phyloP scores from a whole-genome alignment of 64 coral and sea anemone species.

The Anthopleura sola region DNA sequence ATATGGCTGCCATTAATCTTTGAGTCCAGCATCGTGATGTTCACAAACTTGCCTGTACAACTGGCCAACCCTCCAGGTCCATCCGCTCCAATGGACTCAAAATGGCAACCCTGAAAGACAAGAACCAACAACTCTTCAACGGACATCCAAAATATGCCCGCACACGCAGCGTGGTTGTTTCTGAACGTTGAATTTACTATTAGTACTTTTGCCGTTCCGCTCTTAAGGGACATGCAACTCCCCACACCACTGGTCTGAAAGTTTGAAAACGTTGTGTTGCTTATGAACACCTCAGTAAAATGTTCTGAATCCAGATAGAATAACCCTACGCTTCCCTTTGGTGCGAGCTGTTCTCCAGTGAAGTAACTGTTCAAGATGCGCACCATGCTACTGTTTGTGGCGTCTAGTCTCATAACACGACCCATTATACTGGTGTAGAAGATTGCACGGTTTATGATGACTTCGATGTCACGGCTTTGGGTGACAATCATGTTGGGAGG shows the following conservation, averaged over 20 bases:
- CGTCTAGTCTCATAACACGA: not conserved
- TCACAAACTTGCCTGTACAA: not conserved
- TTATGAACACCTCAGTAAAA: not conserved
- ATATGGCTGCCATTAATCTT: not conserved
- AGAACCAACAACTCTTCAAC: not conserved
- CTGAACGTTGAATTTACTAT: not conserved
- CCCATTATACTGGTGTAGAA: not conserved
- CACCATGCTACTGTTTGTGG: not conserved
- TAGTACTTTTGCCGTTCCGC: not conserved
- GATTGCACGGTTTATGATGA: not conserved
- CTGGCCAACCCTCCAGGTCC: constrained; percentile 4
- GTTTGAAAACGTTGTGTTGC: not conserved
- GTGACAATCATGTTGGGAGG: not conserved
- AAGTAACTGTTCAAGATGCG: not conserved
- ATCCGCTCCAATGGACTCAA: not conserved
- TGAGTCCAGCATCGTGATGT: not conserved
- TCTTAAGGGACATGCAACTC: not conserved
- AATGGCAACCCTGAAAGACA: not conserved
- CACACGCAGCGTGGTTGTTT: not conserved
- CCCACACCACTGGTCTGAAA: not conserved
- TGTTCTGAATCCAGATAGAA: not conserved
- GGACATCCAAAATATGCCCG: not conserved
- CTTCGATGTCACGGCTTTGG: not conserved
- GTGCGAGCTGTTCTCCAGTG: not conserved
- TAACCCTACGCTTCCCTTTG: not conserved